phyloP scores from a whole-genome alignment of 2,113 vertebrate genomes.

The Passer domesticus region DNA sequence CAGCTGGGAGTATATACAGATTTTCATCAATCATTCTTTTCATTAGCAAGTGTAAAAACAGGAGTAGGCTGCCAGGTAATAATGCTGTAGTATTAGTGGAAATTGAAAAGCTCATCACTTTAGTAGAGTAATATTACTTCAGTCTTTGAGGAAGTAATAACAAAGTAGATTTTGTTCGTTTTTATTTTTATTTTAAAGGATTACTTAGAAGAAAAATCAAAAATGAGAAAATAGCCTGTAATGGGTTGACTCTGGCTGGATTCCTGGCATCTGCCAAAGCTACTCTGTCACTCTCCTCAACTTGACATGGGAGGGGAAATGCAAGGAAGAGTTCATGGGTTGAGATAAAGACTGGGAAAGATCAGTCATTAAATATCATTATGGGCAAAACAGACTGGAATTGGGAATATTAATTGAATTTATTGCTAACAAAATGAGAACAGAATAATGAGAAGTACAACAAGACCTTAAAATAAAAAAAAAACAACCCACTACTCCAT shows the following conservation, averaged over 20 bases:
- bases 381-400: rapidly evolving
- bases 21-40: background rate
- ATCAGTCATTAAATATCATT: background rate
- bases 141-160: background rate
- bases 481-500: rapidly evolving
- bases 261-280: background rate
- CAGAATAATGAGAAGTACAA: background rate
- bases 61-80: background rate
- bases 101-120: background rate
- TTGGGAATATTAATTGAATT: background rate
- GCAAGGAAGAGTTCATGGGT: background rate
- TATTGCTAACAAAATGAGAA: background rate
- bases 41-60: background rate
- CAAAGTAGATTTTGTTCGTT: background rate
- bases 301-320: background rate
- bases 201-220: background rate
- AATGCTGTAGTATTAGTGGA: background rate
- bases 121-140: background rate
- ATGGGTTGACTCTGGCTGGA: background rate
- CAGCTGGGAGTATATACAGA: background rate
- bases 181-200: background rate
- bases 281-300: background rate
- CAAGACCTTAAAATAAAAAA: background rate
- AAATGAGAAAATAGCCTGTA: background rate
- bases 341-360: background rate